Evolutionary conservation across 1,140 invertebrate species (phyloP).

Genomic region (Drosophila lacteicornis): DNA sequence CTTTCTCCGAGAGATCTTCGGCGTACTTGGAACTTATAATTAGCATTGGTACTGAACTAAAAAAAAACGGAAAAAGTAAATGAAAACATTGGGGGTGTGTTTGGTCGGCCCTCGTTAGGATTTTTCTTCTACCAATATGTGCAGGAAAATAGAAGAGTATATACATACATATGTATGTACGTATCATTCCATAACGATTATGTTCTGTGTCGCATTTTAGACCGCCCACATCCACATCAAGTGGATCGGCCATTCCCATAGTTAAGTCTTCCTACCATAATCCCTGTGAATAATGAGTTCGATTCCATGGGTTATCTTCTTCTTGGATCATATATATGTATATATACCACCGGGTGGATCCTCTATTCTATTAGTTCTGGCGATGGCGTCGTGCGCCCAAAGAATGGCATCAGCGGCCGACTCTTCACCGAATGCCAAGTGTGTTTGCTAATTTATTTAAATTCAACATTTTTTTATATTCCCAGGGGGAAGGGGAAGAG

Average conservation of each 20-base stretch:
- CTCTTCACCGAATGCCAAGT: constrained; percentile 63
- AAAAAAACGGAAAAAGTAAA: not conserved
- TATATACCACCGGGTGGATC: constrained; percentile 1
- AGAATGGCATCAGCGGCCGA: constrained; percentile 20
- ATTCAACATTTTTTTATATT: constrained; percentile 26
- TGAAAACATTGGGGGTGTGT: constrained; percentile 47
- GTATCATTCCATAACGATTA: constrained; percentile 10
- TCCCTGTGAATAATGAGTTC: constrained; percentile 36
- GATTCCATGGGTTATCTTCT: constrained; percentile 15
- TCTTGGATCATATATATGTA: constrained; percentile 2
- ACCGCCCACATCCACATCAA: constrained; percentile 15
- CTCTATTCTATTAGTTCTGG: constrained; percentile 21
- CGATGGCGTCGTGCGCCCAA: constrained; percentile 63
- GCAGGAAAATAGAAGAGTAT: not conserved
- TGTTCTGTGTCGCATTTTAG: constrained; percentile 3
- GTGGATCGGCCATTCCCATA: not conserved
- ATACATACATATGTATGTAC: constrained; percentile 1
- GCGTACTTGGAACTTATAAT: constrained; percentile 50
- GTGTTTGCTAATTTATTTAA: constrained; percentile 63
- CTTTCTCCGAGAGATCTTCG: constrained; percentile 24
- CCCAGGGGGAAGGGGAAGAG: not conserved
- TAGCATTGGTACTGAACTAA: constrained; percentile 25
- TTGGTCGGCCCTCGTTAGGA: constrained; percentile 7
- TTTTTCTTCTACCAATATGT: not conserved
- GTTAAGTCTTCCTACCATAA: constrained; percentile 20